Evolutionary conservation across 2,888 invertebrate species (phyloP).

Genomic region (Laothoe populi): DNA sequence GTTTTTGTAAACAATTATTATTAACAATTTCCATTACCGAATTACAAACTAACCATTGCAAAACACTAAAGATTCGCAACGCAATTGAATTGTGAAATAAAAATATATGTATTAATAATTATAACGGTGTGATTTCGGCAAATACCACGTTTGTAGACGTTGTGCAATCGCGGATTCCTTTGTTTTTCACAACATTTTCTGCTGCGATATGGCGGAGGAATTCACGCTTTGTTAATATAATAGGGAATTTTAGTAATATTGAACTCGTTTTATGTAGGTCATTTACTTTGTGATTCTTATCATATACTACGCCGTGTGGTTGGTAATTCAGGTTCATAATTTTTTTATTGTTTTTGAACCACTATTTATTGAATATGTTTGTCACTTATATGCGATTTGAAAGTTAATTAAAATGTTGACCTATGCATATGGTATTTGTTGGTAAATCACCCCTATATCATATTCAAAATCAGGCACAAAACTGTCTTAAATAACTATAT

Average conservation of each 20-base stretch:
- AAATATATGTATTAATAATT: constrained; percentile 21
- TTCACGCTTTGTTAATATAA: constrained; percentile 11
- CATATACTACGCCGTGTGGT: neutral
- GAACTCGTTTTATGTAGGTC: constrained; percentile 3
- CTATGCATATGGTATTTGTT: too few relatives aligned
- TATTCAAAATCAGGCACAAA: too few relatives aligned
- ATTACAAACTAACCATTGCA: constrained; percentile 29
- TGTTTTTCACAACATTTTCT: constrained; percentile 20
- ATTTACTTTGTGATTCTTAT: constrained; percentile 5
- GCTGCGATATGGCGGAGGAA: constrained; percentile 11
- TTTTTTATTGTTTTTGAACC: too few relatives aligned
- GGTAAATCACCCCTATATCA: too few relatives aligned
- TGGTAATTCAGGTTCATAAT: neutral
- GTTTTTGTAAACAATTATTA: neutral
- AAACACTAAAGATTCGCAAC: constrained; percentile 29
- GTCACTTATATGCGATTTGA: too few relatives aligned
- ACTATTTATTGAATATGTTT: too few relatives aligned
- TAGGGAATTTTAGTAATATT: constrained; percentile 4
- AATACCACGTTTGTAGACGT: constrained; percentile 8
- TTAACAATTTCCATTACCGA: neutral
- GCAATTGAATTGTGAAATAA: constrained; percentile 16
- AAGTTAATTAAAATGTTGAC: too few relatives aligned
- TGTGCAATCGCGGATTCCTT: constrained; percentile 13
- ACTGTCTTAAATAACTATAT: neutral
- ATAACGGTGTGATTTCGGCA: constrained; percentile 19